Conservation (phyloP, 2,888 invertebrate genomes). For the Hirtodrosophila trivittata region DNA sequence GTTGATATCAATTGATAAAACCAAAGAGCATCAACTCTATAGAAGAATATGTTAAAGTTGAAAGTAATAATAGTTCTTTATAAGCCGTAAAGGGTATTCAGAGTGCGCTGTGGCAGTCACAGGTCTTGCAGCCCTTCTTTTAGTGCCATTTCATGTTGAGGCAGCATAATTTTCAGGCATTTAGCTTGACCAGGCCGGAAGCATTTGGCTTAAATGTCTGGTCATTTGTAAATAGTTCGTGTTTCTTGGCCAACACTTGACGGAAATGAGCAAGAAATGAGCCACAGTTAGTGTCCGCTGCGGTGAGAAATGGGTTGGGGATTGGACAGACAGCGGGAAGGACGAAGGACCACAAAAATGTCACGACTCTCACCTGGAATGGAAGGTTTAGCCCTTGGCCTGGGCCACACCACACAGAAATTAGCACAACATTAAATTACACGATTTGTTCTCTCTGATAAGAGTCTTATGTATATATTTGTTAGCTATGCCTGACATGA, state of each 20-base stretch:
- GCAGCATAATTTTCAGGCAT: conserved; percentile 75
- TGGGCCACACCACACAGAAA: conserved; percentile 62
- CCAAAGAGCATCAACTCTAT: no score
- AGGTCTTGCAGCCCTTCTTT: conserved; percentile 18
- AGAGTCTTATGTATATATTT: conserved; percentile 28
- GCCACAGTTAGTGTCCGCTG: conserved; percentile 37
- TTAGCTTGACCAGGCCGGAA: conserved; percentile 70
- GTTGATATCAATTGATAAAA: no score
- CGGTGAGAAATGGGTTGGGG: background rate
- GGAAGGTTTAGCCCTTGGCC: conserved; percentile 25
- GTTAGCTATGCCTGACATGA: conserved; percentile 63
- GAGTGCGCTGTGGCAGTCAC: conserved; percentile 10
- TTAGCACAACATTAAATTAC: conserved; percentile 80
- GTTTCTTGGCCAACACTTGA: conserved; percentile 71
- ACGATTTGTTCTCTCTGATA: conserved; percentile 70
- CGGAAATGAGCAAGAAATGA: conserved; percentile 76
- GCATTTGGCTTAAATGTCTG: conserved; percentile 76
- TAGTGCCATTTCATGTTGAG: conserved; percentile 64
- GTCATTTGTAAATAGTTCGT: conserved; percentile 78
- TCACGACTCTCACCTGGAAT: conserved; percentile 71
- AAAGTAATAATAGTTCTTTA: no score
- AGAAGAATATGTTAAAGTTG: no score
- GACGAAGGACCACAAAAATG: conserved; percentile 58
- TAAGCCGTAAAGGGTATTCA: conserved; percentile 43
- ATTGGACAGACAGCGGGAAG: no score